Evolutionary conservation across 64 coral and sea anemone genomes (phyloP), one percentile per base, ranked within the genome.

Genomic region (Orbicella faveolata): DNA sequence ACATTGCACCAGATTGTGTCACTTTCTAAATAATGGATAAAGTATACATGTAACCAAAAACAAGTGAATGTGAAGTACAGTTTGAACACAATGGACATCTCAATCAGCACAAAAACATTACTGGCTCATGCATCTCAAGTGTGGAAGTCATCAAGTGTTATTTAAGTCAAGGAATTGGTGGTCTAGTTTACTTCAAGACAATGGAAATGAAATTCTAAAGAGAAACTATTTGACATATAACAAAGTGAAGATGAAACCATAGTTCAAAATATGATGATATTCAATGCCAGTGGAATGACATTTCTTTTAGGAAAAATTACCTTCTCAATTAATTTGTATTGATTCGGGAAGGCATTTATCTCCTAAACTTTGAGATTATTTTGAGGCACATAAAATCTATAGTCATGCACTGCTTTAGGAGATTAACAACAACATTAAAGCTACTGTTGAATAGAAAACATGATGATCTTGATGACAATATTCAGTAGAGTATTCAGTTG

Each of bases 401-500:
- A 70, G 4, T 70, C 67, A 70, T 30, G 30, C 67, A 70, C 6
- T 70, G 67, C 67, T 70, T 70, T 23, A 30, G 67, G 18, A 70
- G 67, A 70, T 70, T 70, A 70, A 70, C 16, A 70, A 70, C 6
- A 17, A 70, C 26, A 70, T 70, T 16, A 70, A 70, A 70, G 67
- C 16, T 70, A 70, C 67, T 70, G 67, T 70, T 70, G 67, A 70
- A 70, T 23, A 70, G 26, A 30, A 30, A 30, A 30, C 67, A 70
- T 70, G 67, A 70, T 70, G 67, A 70, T 70, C 67, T 16, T 70
- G 16, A 70, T 70, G 67, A 70, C 67, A 70, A 70, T 70, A 70
- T 70, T 70, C 10, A 70, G 26, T 21, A 70, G 67, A 64, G 62
- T 70, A 70, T 70, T 70, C 26, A 25, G 16, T 23, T 70, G 67